A percentile compares a stretch with the other conserved stretches of the same genome.
phyloP scores from a whole-genome alignment of 2,888 invertebrate genomes.

The Suillia variegata region DNA sequence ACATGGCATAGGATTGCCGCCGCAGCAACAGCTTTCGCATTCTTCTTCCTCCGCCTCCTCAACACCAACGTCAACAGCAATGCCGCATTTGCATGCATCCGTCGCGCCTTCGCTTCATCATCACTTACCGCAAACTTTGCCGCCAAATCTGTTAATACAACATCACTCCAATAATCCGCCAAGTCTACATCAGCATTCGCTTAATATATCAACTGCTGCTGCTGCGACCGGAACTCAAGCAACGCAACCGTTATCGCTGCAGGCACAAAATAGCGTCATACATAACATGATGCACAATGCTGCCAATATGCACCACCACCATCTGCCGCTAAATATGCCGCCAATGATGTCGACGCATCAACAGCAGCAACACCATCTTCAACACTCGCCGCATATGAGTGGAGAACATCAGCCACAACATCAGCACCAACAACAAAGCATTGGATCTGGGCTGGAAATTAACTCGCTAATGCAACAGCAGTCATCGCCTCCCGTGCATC shows the following conservation, averaged over 20 bases:
- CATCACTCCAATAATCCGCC: conserved; percentile 37
- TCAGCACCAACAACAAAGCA: conserved; percentile 27
- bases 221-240: too few relatives aligned
- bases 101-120: conserved; percentile 41
- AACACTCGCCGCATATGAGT: conserved; percentile 39
- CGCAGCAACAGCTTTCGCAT: conserved; percentile 17
- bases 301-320: conserved; percentile 55
- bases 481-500: conserved; percentile 40
- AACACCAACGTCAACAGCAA: conserved; percentile 31
- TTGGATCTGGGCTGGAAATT: conserved; percentile 37
- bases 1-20: conserved; percentile 31
- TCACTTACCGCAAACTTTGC: conserved; percentile 45
- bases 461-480: conserved; percentile 44
- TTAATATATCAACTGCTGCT: too few relatives aligned
- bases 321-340: conserved; percentile 45
- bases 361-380: conserved; percentile 35
- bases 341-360: conserved; percentile 35
- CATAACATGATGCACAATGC: conserved; percentile 59
- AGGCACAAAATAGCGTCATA: conserved; percentile 41
- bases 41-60: too few relatives aligned
- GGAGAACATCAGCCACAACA: conserved; percentile 34
- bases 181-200: conserved; percentile 35
- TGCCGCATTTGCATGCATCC: conserved; percentile 29
- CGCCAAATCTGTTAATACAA: conserved; percentile 49
- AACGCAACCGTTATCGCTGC: conserved; percentile 18